These are phyloP conservation scores for Myathropa florea DNA, from an alignment of 2,888 invertebrate genomes.

Conservation along the genomic window DNA sequence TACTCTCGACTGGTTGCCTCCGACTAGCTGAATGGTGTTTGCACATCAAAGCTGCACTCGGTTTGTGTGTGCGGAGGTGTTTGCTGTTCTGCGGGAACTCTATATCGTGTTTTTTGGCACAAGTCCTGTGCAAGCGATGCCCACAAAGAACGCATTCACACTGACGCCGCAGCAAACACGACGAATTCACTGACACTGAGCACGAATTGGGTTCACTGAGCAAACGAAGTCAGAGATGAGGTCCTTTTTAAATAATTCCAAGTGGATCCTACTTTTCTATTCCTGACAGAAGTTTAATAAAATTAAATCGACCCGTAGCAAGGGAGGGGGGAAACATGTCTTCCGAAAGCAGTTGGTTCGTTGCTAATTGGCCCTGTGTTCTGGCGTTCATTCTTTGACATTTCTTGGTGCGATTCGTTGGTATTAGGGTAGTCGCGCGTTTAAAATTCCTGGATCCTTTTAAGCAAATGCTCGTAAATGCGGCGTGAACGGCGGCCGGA, in stretches of 20 bases:
- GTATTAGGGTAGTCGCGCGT: no score
- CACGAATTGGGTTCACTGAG: neutral
- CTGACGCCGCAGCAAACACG: no score
- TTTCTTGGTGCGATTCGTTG: neutral
- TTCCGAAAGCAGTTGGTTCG: neutral
- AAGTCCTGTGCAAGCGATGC: neutral
- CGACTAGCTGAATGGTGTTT: neutral
- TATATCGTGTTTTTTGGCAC: neutral
- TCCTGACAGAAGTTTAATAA: neutral
- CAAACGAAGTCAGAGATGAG: neutral
- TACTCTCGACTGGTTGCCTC: neutral
- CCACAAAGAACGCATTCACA: neutral
- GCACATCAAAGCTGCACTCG: conserved; percentile 14
- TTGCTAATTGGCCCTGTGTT: neutral
- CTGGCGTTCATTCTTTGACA: neutral
- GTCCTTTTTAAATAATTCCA: neutral
- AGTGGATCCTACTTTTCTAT: no score
- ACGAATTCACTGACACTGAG: neutral
- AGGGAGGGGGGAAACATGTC: no score
- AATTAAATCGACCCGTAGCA: neutral
- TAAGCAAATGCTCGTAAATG: neutral
- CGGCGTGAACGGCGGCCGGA: no score
- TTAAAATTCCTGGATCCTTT: neutral
- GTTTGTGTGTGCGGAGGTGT: neutral
- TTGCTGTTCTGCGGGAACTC: neutral